Conservation (phyloP, 1,140 invertebrate species). For the Listronotus bonariensis region DNA sequence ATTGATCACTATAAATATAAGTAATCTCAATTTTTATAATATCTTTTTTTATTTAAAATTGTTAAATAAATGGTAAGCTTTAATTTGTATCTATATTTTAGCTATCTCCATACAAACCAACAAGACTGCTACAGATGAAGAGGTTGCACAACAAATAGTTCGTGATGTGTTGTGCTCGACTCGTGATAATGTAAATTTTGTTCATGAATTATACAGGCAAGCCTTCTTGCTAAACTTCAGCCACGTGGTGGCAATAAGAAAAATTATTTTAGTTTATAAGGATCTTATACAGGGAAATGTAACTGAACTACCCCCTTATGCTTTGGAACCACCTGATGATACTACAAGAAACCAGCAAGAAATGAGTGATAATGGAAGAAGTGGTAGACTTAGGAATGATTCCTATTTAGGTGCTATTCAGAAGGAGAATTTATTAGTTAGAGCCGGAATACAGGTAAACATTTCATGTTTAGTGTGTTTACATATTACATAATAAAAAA, state of each 20-base stretch:
- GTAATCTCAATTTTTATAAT: too few species aligned
- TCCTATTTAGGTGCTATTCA: conserved; percentile 81
- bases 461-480: neutral
- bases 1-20: too few species aligned
- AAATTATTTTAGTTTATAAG: conserved; percentile 92
- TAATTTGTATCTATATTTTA: conserved; percentile 17
- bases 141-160: conserved; percentile 64
- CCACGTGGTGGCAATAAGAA: conserved; percentile 83
- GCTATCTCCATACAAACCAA: conserved; percentile 48
- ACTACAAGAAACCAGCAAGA: conserved; percentile 36
- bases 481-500: too few species aligned
- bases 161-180: conserved; percentile 86
- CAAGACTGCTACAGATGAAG: conserved; percentile 48
- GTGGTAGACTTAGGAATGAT: conserved; percentile 75
- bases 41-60: too few species aligned
- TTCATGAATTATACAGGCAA: conserved; percentile 92
- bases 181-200: conserved; percentile 92
- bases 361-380: conserved; percentile 60
- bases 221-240: conserved; percentile 89
- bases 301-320: conserved; percentile 80
- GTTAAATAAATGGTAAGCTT: too few species aligned
- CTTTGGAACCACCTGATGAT: conserved; percentile 78
- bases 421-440: conserved; percentile 76
- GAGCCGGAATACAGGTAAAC: conserved; percentile 73
- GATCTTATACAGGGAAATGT: conserved; percentile 89